Conservation (phyloP, 2,888 invertebrate genomes). For the Amiota minor region DNA sequence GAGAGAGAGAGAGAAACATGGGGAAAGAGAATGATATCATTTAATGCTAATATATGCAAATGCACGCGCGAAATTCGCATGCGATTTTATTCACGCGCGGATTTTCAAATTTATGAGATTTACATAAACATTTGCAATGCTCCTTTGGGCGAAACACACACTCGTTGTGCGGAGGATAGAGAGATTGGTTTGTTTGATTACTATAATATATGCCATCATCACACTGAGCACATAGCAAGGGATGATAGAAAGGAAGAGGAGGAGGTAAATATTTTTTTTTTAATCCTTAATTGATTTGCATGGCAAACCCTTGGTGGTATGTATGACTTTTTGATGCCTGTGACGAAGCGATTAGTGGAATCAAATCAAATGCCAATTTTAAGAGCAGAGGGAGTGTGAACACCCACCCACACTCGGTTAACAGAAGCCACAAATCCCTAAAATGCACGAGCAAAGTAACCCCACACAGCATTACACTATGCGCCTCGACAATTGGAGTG, state of each 20-base stretch:
- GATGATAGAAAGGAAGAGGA: not conserved
- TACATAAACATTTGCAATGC: conserved; percentile 18
- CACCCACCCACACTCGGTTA: too few species aligned
- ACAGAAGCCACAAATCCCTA: too few species aligned
- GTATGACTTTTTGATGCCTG: too few species aligned
- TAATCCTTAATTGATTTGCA: too few species aligned
- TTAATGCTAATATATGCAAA: conserved; percentile 51
- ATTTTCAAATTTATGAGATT: conserved; percentile 23
- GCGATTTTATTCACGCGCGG: conserved; percentile 4
- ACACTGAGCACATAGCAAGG: not conserved
- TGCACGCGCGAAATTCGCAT: conserved; percentile 37
- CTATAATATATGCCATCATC: not conserved
- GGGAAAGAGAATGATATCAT: conserved; percentile 4
- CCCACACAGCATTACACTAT: too few species aligned
- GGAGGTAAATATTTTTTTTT: not conserved
- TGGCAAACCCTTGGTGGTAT: too few species aligned
- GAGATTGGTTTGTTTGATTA: conserved; percentile 16
- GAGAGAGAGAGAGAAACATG: not conserved
- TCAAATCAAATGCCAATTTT: not conserved
- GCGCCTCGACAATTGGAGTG: too few species aligned
- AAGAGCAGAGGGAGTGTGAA: not conserved
- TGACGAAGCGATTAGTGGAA: not conserved
- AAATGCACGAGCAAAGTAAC: too few species aligned
- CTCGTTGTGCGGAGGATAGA: not conserved
- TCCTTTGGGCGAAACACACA: not conserved